Conservation (phyloP, 2,797 vertebrate genomes). For the Sciaenops ocellatus region DNA sequence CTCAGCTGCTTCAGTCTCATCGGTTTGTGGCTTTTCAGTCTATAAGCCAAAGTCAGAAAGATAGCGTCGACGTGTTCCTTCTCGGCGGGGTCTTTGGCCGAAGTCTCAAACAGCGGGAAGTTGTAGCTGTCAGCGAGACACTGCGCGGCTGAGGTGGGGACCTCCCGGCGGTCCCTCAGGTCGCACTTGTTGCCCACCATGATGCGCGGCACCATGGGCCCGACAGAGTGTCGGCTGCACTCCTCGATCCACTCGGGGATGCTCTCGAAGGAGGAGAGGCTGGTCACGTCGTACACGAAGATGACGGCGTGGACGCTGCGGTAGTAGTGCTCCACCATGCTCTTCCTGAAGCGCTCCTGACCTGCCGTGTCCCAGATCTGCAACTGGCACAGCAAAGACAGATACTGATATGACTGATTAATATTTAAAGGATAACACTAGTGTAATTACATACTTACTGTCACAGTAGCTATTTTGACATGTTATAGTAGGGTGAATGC, state of each 20-base stretch:
- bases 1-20: conserved; percentile 84
- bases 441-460: not conserved
- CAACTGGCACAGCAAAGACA: conserved; percentile 71
- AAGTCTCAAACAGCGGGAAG: conserved; percentile 87
- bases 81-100: conserved; percentile 85
- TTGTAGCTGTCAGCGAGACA: conserved; percentile 83
- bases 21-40: conserved; percentile 85
- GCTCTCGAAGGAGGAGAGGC: conserved; percentile 82
- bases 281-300: conserved; percentile 87
- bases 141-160: conserved; percentile 82
- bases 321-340: conserved; percentile 89
- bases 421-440: not conserved
- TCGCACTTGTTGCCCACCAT: conserved; percentile 88
- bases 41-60: conserved; percentile 87
- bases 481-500: no score
- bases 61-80: conserved; percentile 86
- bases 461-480: not conserved
- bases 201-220: conserved; percentile 82
- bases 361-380: conserved; percentile 89
- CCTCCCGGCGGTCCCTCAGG: conserved; percentile 79
- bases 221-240: conserved; percentile 82
- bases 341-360: conserved; percentile 87
- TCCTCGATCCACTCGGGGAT: conserved; percentile 86
- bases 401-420: not conserved
- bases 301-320: conserved; percentile 86